Evolutionary conservation across 2,113 vertebrate species (phyloP), one percentile per base, ranked within the genome.

Genomic region (Alligator sinensis): DNA sequence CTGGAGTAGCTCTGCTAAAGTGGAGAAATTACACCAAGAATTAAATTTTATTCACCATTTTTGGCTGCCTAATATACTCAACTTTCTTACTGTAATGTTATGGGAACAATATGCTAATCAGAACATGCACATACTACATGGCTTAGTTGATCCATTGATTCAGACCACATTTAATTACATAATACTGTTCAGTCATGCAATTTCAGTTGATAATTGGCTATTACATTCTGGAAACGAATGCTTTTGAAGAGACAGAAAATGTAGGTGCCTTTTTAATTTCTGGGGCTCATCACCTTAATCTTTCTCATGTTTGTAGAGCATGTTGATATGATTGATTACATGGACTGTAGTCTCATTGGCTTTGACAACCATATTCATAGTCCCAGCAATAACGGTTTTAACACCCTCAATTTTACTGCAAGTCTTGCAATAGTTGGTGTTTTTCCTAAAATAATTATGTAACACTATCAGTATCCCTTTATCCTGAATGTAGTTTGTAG

Each of bases 21-120:
- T 75, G 80, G 68, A 77, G 28, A 47, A 92, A 30, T 60, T 89
- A 77, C 63, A 80, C 12, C 24, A 66, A 80, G 58, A 87, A 64
- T 89, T 63, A 47, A 92, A 80, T 61, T 92, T 86, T 77, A 76
- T 91, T 92, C 82, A 59, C 70, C 80, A 47, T 68, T 54, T 92
- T 94, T 93, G 96, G 94, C 89, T 94, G 60, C 21, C 95, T 93
- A 93, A 80, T 60, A 12, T 2, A 77, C 57, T 89, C 6, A 1
- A 75, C 87, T 85, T 17, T 66, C 86, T 81, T 61, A 6, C 59
- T 85, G 3, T 57, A 57, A 77, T 28, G 58, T 80, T 66, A 83
- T 93, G 93, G 91, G 95, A 95, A 74, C 11, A 88, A 93, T 91
- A 94, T 47, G 30, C 90, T 82, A 28, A 90, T 66, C 27, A 77